Evolutionary conservation across 2,888 invertebrate species (phyloP).

Genomic region (Pycnomerus fuliginosus): DNA sequence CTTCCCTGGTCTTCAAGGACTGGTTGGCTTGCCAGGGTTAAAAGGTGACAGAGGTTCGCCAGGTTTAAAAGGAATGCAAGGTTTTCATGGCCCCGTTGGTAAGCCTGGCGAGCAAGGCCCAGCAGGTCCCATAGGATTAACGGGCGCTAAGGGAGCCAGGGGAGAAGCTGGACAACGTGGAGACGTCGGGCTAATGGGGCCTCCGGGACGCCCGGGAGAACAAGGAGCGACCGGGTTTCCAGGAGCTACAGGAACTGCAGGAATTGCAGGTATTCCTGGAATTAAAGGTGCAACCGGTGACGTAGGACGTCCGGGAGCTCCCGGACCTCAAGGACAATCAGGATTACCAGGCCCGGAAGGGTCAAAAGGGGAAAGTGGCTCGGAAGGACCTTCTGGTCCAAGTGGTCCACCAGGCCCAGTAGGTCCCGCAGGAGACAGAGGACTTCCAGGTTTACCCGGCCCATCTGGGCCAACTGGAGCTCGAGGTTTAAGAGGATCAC

Average conservation of each 20-base stretch:
- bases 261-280: constrained; percentile 69
- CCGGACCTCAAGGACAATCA: constrained; percentile 68
- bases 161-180: constrained; percentile 78
- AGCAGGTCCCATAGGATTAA: constrained; percentile 61
- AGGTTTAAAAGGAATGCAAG: constrained; percentile 74
- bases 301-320: constrained; percentile 65
- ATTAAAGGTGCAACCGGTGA: constrained; percentile 72
- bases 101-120: constrained; percentile 64
- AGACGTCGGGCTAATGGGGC: constrained; percentile 71
- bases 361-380: constrained; percentile 72
- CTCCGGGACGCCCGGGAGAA: constrained; percentile 76
- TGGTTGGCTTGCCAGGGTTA: constrained; percentile 67
- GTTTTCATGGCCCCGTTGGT: constrained; percentile 62
- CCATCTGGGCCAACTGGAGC: constrained; percentile 64
- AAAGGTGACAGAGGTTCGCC: constrained; percentile 73
- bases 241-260: constrained; percentile 69
- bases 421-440: constrained; percentile 69
- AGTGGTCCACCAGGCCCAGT: constrained; percentile 69
- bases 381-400: constrained; percentile 68
- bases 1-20: constrained; percentile 67
- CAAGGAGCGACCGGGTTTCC: constrained; percentile 72
- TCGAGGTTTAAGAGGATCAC: constrained; percentile 63
- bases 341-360: constrained; percentile 74
- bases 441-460: constrained; percentile 62
- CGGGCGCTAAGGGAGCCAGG: constrained; percentile 72